Evolutionary conservation across 2,797 vertebrate species (phyloP).

Genomic region (Myotis planiceps): DNA sequence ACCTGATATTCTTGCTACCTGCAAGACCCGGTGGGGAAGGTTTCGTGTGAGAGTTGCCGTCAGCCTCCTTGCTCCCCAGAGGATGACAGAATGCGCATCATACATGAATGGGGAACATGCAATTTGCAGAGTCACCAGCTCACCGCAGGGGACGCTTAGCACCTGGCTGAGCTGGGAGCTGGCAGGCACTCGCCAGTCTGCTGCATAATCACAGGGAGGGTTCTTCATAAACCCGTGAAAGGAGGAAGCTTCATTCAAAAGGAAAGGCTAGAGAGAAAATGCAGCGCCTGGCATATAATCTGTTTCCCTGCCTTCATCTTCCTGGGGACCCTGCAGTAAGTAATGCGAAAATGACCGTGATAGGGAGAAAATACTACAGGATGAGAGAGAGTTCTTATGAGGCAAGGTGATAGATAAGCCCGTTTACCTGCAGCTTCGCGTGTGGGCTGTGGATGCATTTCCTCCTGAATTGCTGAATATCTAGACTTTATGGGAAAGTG

Average conservation of each 20-base stretch:
- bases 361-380: not conserved
- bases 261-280: slow-evolving; percentile 1
- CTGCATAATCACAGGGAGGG: slow-evolving; percentile 39
- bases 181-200: not conserved
- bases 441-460: not conserved
- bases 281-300: not conserved
- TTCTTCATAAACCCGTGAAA: slow-evolving; percentile 19
- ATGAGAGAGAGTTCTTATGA: not conserved
- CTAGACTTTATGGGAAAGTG: not conserved
- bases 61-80: not conserved
- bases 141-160: not conserved
- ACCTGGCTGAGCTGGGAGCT: not conserved
- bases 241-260: slow-evolving; percentile 29
- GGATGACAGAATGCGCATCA: not conserved
- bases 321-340: not conserved
- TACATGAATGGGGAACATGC: not conserved
- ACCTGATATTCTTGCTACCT: not conserved
- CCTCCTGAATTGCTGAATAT: not conserved
- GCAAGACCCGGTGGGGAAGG: not conserved
- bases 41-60: not conserved
- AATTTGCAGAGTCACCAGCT: not conserved
- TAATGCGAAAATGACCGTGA: not conserved
- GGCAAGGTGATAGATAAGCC: not conserved
- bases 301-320: slow-evolving; percentile 1
- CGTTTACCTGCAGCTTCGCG: not conserved